Evolutionary conservation across 1,140 invertebrate genomes (phyloP), one percentile per base, ranked within the genome.

Genomic region (Drosophila nannoptera): DNA sequence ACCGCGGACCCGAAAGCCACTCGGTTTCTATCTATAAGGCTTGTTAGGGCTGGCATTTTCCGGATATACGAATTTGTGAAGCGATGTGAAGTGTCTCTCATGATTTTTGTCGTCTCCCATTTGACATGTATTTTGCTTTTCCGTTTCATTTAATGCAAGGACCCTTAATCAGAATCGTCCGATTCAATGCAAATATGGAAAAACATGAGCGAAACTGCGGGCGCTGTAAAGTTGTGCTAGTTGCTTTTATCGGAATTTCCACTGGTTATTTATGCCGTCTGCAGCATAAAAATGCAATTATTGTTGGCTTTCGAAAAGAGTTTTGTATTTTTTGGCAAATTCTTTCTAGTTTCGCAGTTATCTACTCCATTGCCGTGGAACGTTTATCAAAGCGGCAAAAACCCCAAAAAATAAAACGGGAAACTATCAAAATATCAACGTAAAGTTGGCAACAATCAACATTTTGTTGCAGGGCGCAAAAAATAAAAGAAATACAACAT

Each of bases 211-310:
- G 22, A 22, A 22, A 22, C 3, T 22, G 22, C 3, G 22, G 3
- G 22, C 3, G 12, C 7, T 36, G 40, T 3, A 43, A 6, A 5
- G 40, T 7, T 43, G 3, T 43, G 40, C 2, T 8, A 48, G 11
- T n/a, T n/a, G n/a, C n/a, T n/a, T n/a, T n/a, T n/a, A n/a, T n/a
- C 29, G 29, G 11, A 33, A 14, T 42, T 29, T 49, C 5, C 46
- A 50, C 11, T 40, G 32, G 62, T 70, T 70, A 65, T 65, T 67
- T 60, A 69, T 84, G 46, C 75, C 52, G 55, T 73, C 64, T 69
- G 70, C 56, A 53, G 60, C 73, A 84, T 81, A 77, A 74, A 84
- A 84, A 84, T 86, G 81, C 77, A 84, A 84, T 84, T 84, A 81
- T 77, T 74, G 64, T 69, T 71, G 76, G 65, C 56, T 59, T 74